These are phyloP conservation scores for Mnemiopsis leidyi DNA, from an alignment of 37 sponge, comb jelly and placozoan genomes.

Conservation along the genomic window DNA sequence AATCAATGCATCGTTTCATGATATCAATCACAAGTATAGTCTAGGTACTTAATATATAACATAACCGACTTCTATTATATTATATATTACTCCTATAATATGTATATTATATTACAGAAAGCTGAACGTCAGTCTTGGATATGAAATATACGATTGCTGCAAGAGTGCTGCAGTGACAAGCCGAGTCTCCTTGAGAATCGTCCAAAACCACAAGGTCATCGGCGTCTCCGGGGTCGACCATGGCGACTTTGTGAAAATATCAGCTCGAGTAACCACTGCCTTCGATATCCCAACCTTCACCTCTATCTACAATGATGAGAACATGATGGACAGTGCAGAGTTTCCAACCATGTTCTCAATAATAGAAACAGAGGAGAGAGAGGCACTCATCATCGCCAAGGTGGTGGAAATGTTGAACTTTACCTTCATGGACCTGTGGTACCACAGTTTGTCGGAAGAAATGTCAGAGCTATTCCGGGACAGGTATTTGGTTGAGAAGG, in stretches of 20 bases:
- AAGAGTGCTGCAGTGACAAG: neutral
- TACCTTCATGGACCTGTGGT: slow-evolving; percentile 53
- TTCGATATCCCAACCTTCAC: neutral
- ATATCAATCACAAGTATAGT: too few relatives aligned
- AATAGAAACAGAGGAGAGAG: neutral
- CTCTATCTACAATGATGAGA: neutral
- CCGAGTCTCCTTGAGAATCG: neutral
- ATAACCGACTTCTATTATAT: too few relatives aligned
- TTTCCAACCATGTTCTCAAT: slow-evolving; percentile 8
- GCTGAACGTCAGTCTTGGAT: too few relatives aligned
- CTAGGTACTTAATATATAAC: too few relatives aligned
- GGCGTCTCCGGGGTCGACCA: neutral
- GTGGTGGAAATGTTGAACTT: neutral
- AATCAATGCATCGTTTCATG: too few relatives aligned
- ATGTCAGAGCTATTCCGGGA: neutral
- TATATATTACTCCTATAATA: too few relatives aligned
- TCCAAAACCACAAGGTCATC: neutral
- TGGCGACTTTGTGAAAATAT: neutral
- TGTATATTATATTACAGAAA: too few relatives aligned
- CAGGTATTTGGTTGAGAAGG: neutral
- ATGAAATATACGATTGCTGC: slow-evolving; percentile 16
- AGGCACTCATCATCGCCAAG: neutral
- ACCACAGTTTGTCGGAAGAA: neutral
- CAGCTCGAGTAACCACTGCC: neutral
- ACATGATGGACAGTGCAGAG: neutral